These are phyloP conservation scores for Pituophis catenifer DNA, from an alignment of 2,113 vertebrate genomes.

Conservation along the genomic window DNA sequence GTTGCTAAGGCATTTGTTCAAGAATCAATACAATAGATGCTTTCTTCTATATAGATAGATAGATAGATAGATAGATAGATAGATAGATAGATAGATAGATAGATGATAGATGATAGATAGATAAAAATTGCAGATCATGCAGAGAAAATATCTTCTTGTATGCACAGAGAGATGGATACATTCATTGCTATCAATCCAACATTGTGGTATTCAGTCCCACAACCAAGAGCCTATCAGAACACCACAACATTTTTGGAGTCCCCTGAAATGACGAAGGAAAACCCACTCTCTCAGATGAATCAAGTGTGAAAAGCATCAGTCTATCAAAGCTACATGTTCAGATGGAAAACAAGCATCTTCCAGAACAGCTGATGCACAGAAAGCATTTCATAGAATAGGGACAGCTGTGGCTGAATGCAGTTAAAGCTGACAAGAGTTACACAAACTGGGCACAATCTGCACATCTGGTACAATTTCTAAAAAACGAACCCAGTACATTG, in stretches of 20 bases:
- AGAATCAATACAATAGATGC: not conserved
- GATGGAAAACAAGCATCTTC: not conserved
- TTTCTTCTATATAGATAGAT: not conserved
- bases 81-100: too few relatives aligned
- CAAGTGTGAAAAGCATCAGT: not conserved
- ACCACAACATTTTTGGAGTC: not conserved
- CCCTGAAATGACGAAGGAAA: not conserved
- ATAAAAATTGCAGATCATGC: not conserved
- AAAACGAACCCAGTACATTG: not conserved
- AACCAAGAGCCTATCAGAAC: not conserved
- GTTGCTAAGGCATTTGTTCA: not conserved
- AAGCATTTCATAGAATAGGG: not conserved
- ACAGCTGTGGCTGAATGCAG: not conserved
- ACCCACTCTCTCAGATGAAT: not conserved
- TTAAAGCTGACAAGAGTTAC: not conserved
- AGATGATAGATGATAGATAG: too few relatives aligned
- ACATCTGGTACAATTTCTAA: not conserved
- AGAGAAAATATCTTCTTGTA: not conserved
- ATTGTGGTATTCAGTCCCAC: too few relatives aligned
- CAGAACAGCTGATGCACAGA: not conserved
- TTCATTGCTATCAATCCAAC: not conserved
- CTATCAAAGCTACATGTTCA: not conserved
- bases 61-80: too few relatives aligned
- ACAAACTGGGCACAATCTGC: not conserved
- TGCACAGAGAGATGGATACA: not conserved